Conservation (phyloP, 2,797 vertebrate species). For the Hoplostethus mediterraneus region DNA sequence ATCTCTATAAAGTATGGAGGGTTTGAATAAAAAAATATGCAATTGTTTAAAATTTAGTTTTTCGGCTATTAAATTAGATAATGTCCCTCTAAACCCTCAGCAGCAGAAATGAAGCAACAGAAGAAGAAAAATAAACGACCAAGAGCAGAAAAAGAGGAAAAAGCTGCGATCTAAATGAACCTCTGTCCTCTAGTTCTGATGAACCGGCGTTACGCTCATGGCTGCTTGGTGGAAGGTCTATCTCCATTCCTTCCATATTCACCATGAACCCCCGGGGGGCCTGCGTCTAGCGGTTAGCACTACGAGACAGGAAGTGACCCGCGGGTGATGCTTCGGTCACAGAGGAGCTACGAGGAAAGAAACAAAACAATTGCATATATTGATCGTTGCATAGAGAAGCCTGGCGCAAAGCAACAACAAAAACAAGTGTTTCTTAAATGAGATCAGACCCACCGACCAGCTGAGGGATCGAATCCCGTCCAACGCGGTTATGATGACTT, state of each 20-base stretch:
- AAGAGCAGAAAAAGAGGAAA: too few species aligned
- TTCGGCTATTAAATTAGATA: too few species aligned
- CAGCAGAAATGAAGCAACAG: background rate
- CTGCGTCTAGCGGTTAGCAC: constrained; percentile 1
- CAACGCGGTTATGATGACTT: background rate
- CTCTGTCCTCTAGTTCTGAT: too few species aligned
- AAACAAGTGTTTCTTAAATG: constrained; percentile 39
- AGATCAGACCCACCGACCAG: constrained; percentile 35
- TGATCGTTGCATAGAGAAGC: constrained; percentile 87
- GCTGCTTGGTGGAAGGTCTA: too few species aligned
- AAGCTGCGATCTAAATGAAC: too few species aligned
- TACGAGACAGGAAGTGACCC: constrained; percentile 6
- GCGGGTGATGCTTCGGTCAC: constrained; percentile 15
- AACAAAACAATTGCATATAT: constrained; percentile 82
- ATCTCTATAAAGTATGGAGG: too few species aligned
- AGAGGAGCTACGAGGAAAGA: constrained; percentile 33
- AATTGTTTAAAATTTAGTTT: too few species aligned
- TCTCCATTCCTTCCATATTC: background rate
- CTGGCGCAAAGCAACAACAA: constrained; percentile 61
- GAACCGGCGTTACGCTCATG: too few species aligned
- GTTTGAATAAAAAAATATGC: too few species aligned
- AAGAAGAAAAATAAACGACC: too few species aligned
- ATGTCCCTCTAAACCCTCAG: background rate
- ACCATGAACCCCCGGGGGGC: background rate
- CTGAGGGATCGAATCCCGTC: background rate